Conservation (phyloP, 2,113 vertebrate genomes). For the Phylloscopus whistleri region DNA sequence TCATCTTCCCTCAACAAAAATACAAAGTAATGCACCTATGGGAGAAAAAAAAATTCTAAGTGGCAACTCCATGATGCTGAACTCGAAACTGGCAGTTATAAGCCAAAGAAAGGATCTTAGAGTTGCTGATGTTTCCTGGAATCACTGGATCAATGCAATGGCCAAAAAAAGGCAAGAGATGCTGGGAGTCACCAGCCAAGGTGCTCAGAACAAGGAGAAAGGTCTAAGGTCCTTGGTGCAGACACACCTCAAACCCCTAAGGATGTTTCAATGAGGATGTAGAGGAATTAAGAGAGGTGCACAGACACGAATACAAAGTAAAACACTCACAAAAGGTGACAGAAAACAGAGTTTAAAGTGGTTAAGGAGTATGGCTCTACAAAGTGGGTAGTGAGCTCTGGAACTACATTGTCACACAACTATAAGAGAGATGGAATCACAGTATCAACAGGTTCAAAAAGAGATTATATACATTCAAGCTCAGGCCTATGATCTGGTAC, state of each 20-base stretch:
- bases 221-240: neutral
- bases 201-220: neutral
- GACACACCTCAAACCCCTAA: neutral
- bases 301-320: neutral
- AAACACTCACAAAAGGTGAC: neutral
- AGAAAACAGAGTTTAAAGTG: neutral
- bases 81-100: neutral
- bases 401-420: neutral
- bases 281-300: neutral
- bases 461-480: neutral
- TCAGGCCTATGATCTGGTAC: neutral
- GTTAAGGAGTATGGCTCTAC: neutral
- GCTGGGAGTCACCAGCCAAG: neutral
- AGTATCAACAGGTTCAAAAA: neutral
- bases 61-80: neutral
- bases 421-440: fast-evolving
- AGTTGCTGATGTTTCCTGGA: neutral
- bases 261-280: neutral
- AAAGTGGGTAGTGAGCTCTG: neutral
- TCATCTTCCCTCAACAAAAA: neutral
- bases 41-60: neutral
- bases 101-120: neutral
- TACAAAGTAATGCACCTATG: fast-evolving
- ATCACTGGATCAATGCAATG: neutral
- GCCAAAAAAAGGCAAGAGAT: neutral